These are phyloP conservation scores for Sorex fumeus DNA, from an alignment of 2,113 vertebrate species.

Conservation along the genomic window DNA sequence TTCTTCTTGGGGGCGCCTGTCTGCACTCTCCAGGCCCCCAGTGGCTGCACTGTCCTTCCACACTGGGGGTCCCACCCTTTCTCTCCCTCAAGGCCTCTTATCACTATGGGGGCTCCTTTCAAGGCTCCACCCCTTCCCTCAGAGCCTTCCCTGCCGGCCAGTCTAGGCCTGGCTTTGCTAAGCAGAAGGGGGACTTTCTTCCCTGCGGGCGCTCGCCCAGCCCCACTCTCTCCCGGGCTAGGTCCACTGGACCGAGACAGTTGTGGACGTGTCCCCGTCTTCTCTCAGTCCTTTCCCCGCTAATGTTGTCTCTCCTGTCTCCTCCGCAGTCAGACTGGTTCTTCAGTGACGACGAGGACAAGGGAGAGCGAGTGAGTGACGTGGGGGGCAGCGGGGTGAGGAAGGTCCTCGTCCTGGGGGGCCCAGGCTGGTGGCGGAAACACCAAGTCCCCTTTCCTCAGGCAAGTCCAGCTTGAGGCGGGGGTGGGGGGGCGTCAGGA, in stretches of 20 bases:
- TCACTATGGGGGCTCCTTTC: neutral
- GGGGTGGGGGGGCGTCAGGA: too few species aligned
- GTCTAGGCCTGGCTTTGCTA: neutral
- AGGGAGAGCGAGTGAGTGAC: conserved; percentile 94
- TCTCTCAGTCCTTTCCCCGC: accelerated
- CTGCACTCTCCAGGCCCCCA: neutral
- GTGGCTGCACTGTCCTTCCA: neutral
- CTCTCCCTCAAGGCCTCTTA: neutral
- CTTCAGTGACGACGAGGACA: conserved; percentile 96
- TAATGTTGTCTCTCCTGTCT: conserved; percentile 35
- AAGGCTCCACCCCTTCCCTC: neutral
- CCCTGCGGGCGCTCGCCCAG: neutral
- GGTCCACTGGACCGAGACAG: neutral
- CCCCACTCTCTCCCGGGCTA: neutral
- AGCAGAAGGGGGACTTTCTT: neutral
- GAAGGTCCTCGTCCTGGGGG: neutral
- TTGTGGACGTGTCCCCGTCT: neutral
- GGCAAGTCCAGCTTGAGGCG: neutral
- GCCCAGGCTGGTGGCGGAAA: neutral
- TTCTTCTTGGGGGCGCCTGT: neutral
- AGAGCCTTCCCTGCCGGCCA: neutral
- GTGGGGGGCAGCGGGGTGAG: accelerated
- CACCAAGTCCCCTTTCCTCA: neutral
- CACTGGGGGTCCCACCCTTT: neutral
- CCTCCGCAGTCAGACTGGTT: conserved; percentile 92